Evolutionary conservation across 2,888 invertebrate genomes (phyloP).

Genomic region (Drosophila dives): DNA sequence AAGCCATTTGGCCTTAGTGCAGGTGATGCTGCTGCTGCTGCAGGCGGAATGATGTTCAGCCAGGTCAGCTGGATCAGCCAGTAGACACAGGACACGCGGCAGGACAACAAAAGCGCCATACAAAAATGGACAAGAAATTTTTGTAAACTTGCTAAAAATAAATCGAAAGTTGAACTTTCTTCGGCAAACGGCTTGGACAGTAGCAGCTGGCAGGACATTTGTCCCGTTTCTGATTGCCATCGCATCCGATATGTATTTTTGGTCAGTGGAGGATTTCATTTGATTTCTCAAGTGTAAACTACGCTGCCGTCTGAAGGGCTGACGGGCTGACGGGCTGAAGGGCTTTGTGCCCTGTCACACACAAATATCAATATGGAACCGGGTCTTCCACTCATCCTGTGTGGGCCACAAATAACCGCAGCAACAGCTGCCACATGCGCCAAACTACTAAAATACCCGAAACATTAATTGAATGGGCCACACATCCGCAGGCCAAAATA

Average conservation of each 20-base stretch:
- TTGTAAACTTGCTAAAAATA: conserved; percentile 66
- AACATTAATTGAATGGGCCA: conserved; percentile 58
- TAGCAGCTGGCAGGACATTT: conserved; percentile 73
- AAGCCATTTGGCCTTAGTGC: conserved; percentile 52
- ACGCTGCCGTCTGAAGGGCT: conserved; percentile 12
- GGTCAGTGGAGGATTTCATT: conserved; percentile 63
- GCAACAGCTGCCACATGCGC: conserved; percentile 59
- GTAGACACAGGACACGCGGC: conserved; percentile 25
- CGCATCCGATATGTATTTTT: conserved; percentile 22
- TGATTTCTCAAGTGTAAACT: conserved; percentile 79
- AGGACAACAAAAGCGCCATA: conserved; percentile 64
- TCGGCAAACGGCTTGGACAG: conserved; percentile 2
- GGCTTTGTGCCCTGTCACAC: conserved; percentile 58
- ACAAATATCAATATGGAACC: conserved; percentile 74
- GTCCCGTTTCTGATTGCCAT: conserved; percentile 57
- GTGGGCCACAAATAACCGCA: conserved; percentile 44
- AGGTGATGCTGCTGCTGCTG: conserved; percentile 58
- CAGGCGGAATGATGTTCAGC: conserved; percentile 28
- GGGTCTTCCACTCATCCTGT: conserved; percentile 8
- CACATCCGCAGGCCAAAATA: conserved; percentile 10
- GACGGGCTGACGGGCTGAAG: conserved; percentile 14
- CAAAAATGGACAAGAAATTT: conserved; percentile 61
- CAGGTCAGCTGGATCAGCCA: conserved; percentile 29
- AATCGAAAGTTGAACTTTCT: conserved; percentile 74
- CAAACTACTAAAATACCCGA: conserved; percentile 46